Evolutionary conservation across 1,140 invertebrate species (phyloP).

Genomic region (Aphelinus certus): DNA sequence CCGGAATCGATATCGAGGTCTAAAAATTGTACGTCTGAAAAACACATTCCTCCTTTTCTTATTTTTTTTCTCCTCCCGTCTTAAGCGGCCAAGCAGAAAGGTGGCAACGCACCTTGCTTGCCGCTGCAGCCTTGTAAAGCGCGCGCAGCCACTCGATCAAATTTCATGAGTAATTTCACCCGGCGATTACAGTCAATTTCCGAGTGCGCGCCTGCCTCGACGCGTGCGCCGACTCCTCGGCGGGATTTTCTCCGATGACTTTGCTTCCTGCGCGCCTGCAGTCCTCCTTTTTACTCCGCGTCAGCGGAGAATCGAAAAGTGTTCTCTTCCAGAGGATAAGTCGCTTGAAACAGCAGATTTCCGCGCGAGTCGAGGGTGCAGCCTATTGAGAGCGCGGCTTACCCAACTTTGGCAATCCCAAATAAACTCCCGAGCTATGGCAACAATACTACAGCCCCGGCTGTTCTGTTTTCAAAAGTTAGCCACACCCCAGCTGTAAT

Average conservation of each 20-base stretch:
- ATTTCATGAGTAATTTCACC: conserved; percentile 38
- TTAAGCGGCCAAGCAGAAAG: conserved; percentile 1
- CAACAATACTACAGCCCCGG: too few relatives aligned
- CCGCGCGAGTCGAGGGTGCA: not conserved
- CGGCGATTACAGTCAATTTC: conserved; percentile 16
- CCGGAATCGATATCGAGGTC: conserved; percentile 26
- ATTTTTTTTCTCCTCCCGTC: conserved; percentile 5
- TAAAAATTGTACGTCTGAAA: not conserved
- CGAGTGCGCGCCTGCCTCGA: not conserved
- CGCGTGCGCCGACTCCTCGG: not conserved
- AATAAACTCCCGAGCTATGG: too few relatives aligned
- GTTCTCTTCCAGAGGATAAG: too few relatives aligned
- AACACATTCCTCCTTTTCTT: conserved; percentile 8
- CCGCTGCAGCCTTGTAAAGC: conserved; percentile 19
- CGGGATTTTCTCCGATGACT: not conserved
- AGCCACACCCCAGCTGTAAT: too few relatives aligned
- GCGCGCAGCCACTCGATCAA: conserved; percentile 26
- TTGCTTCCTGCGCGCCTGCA: not conserved
- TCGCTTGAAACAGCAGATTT: too few relatives aligned
- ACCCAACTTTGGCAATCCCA: too few relatives aligned
- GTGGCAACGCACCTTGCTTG: conserved; percentile 4
- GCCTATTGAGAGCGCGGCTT: not conserved
- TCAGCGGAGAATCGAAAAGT: too few relatives aligned
- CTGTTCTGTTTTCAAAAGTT: too few relatives aligned
- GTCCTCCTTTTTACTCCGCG: not conserved